Base-by-base conservation (phyloP, 2,888 invertebrate genomes). In the Dryobota labecula region DNA sequence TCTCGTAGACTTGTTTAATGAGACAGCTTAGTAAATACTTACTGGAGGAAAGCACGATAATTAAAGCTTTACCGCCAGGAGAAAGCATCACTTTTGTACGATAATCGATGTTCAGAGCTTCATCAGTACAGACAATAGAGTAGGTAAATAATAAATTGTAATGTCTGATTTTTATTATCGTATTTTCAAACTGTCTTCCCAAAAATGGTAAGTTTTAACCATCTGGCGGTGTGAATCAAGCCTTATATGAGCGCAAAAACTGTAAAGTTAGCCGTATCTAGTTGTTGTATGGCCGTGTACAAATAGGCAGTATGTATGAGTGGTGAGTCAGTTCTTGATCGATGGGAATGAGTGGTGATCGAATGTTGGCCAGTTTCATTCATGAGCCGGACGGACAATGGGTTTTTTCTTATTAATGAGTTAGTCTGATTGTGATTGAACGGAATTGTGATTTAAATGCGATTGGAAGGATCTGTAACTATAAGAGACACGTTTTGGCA, bases 321-420 rank as follows among this genome's bases (percentile, higher is more conserved):
- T 38, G 15, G 66, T 80, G 80, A 80, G 70, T 80, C 74, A 79
- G 67, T 62, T 57, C 49, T 73, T 86, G 86, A 88, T 86, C 80
- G 84, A 86, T 87, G 78, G 64, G 71, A 68, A 41, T 45, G 45
- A 54, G 71, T 51, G n/a, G 53, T 73, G 78, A 83, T 76, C 78
- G 81, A 80, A 84, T 74, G 76, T 45, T 72, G 68, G 80, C 63
- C 81, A 73, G 70, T 73, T 78, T 84, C 86, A 89, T 88, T 88
- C 88, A 89, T 86, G 78, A 80, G 69, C 76, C 56, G 68, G 61
- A 18, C 74, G 73, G 57, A 85, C 78, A 83, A 82, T 84, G 78
- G 81, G 75, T 79, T 84, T 74, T 81, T 79, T 83, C 73, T 72
- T 78, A 83, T 73, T 76, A 76, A 78, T 83, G 60, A 78, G 70